A percentile compares a stretch with the other conserved stretches of the same genome.
These are phyloP conservation scores for Lepisosteus osseus DNA, from an alignment of 2,113 vertebrate species.

Conservation along the genomic window DNA sequence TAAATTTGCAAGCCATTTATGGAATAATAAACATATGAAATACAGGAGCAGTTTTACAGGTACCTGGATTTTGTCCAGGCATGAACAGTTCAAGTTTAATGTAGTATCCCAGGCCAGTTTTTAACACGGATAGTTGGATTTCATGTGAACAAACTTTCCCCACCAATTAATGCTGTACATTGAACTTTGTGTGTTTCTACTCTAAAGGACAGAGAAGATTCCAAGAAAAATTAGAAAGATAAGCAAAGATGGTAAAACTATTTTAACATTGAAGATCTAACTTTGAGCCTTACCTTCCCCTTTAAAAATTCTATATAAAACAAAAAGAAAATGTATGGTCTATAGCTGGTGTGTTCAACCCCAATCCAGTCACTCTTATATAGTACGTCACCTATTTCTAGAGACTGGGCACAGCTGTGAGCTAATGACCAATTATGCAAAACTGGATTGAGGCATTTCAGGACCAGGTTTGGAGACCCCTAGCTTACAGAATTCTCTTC, in stretches of 20 bases:
- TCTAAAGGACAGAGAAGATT: conserved; percentile 18
- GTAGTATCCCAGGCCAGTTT: conserved; percentile 24
- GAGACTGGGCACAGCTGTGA: no score
- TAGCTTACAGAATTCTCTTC: no score
- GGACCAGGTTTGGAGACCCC: no score
- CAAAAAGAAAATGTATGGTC: no score
- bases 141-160: conserved; percentile 16
- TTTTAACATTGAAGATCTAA: no score
- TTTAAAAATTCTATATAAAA: no score
- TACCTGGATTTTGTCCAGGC: conserved; percentile 23
- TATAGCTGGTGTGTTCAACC: no score
- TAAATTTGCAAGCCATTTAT: neutral
- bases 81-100: conserved; percentile 34
- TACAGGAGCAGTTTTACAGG: conserved; percentile 23
- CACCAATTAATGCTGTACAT: conserved; percentile 25
- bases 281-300: no score
- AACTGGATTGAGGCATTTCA: no score
- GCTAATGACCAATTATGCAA: no score
- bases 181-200: conserved; percentile 20
- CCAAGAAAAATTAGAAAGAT: conserved; percentile 23
- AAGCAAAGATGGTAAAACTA: conserved; percentile 18
- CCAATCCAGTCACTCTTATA: no score
- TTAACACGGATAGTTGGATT: conserved; percentile 23
- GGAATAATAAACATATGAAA: conserved; percentile 22
- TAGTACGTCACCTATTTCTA: no score